Evolutionary conservation across 2,797 vertebrate genomes (phyloP), one percentile per base, ranked within the genome.

Genomic region (Enteromius anoplus): DNA sequence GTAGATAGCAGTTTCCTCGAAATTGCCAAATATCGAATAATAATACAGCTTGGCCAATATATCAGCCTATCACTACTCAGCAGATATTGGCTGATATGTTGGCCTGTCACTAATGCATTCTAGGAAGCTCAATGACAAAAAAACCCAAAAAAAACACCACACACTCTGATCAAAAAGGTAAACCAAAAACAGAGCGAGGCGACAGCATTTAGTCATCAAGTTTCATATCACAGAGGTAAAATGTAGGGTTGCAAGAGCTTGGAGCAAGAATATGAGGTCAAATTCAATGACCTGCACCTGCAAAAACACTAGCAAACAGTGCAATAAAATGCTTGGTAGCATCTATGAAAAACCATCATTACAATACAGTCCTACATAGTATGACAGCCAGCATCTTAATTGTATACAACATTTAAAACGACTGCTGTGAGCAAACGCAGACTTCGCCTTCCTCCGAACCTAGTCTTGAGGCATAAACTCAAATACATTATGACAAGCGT

Each of bases 401-500:
- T 40, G 53, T 10, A 60, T 40, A 3, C 40, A 60, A 75, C 34
- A 58, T 23, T 40, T 40, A 2, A 60, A 45, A 45, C 5, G 55
- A 55, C 47, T 12, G 15, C 53, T 37, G 19, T 37, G n/a, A 69
- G 37, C 49, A 68, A 49, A 80, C 6, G 49, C 47, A 60, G 40
- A 58, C 78, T 58, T 45, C 8, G 15, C 55, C 58, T 47, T 77
- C 58, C 37, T 77, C 75, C 71, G 17, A 70, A 70, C 51, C 15
- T 17, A 55, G 49, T 55, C n/a, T 53, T 2, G 34, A 69, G 15
- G 40, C 49, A 55, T 42, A 80, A 26, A 21, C 47, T 12, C 29
- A 55, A 53, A 79, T 40, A 15, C 29, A 68, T 79, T 65, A 51
- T 64, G 76, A 78, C 76, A 78, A 51, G 62, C 76, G 7, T 66